Evolutionary conservation across 2,797 vertebrate genomes (phyloP), one percentile per base, ranked within the genome.

Genomic region (Mormyrus proboscirostris): DNA sequence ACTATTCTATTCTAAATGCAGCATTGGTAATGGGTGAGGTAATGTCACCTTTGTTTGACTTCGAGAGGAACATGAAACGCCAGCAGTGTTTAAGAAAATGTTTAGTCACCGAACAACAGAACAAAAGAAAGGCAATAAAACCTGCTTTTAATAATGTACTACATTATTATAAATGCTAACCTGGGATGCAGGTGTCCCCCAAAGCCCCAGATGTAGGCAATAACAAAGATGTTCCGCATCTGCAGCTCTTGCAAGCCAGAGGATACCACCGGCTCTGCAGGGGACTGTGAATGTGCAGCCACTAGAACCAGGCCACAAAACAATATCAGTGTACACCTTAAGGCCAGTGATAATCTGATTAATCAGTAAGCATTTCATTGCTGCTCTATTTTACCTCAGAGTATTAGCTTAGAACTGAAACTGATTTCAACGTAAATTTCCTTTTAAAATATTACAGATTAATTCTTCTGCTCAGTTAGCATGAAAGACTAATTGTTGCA

Each of bases 161-260:
- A 16, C 2, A 0, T 50, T 19, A 44, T 65, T 25, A 8, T 10
- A 50, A 89, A 16, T 7, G 65, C 89, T 90, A 92, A 97, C 97
- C 95, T 93, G 88, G 95, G 94, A 62, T 96, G 95, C 7, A 98
- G 94, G 83, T 95, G 95, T 89, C 96, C 96, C 91, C 97, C 96
- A 92, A 98, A 98, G 59, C 97, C 96, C 97, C 97, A 98, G 86
- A 97, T 92, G 89, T 96, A 96, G 65, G 97, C 95, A 86, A 96
- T 93, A 38, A 97, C 92, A 91, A 98, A 97, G 90, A 96, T 90
- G 91, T 95, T 96, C 92, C 93, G 92, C 88, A 90, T 88, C 16
- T 95, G 92, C 49, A 93, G 65, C 29, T 95, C 90, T 55, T 90
- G 92, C 38, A 91, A 93, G 7, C 53, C 2, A 8, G 89, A 90